Evolutionary conservation across 2,888 invertebrate genomes (phyloP).

Genomic region (Polylopha cassiicola): DNA sequence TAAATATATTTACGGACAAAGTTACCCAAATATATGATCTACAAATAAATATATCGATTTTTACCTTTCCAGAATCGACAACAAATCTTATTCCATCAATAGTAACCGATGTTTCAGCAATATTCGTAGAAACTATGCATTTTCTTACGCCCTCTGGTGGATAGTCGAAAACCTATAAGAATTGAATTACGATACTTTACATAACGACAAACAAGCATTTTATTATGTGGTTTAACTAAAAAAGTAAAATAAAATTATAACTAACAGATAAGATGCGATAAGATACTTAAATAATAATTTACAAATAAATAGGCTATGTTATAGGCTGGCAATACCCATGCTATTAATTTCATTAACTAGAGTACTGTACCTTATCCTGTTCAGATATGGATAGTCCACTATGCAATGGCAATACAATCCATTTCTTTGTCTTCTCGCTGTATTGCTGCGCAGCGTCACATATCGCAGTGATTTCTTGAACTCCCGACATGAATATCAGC

Average conservation of each 20-base stretch:
- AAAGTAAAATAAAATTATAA: too few species aligned
- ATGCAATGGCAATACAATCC: constrained; percentile 96
- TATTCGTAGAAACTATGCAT: constrained; percentile 98
- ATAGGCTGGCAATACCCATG: too few species aligned
- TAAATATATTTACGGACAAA: too few species aligned
- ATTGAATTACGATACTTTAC: too few species aligned
- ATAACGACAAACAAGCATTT: too few species aligned
- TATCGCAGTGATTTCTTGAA: constrained; percentile 92
- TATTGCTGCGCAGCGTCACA: constrained; percentile 92
- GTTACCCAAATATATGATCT: too few species aligned
- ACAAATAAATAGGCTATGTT: too few species aligned
- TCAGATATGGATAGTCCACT: constrained; percentile 94
- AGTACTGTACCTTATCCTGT: constrained; percentile 89
- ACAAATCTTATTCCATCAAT: constrained; percentile 99
- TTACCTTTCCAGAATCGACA: constrained; percentile 95
- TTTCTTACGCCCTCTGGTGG: constrained; percentile 96
- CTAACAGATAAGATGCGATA: too few species aligned
- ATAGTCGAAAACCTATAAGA: constrained; percentile 89
- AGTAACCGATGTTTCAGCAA: constrained; percentile 98
- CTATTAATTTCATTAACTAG: background rate
- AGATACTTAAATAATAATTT: too few species aligned
- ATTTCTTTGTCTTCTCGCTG: constrained; percentile 84
- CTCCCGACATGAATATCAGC: constrained; percentile 95
- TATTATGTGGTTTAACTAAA: too few species aligned
- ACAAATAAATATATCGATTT: too few species aligned